Percentiles rank a stretch among this genome's conserved stretches.
These are phyloP conservation scores for Phoebastria nigripes DNA, from an alignment of 2,797 vertebrate species.

Conservation along the genomic window DNA sequence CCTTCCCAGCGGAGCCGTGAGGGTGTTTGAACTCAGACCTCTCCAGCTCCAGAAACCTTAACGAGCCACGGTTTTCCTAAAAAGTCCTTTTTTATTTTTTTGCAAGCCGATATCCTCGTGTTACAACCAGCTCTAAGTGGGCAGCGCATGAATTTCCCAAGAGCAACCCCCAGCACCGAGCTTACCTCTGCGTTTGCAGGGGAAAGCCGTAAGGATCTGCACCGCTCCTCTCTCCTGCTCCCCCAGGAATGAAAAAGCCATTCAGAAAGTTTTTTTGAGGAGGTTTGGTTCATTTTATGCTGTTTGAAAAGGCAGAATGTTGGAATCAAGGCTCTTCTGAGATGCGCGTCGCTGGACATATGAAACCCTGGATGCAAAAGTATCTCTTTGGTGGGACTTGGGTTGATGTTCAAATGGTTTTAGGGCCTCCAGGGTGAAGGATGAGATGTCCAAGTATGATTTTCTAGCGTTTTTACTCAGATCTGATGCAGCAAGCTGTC, in stretches of 20 bases:
- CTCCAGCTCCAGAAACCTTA: not conserved
- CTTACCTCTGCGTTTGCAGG: accelerated
- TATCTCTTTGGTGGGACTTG: not conserved
- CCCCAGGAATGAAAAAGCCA: not conserved
- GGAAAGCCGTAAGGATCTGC: not conserved
- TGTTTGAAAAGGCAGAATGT: not conserved
- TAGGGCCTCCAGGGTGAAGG: no score
- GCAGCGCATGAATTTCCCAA: not conserved
- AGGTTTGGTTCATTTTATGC: not conserved
- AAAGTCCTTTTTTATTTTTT: not conserved
- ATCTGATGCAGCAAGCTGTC: accelerated
- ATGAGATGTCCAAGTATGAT: not conserved
- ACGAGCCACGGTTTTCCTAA: not conserved
- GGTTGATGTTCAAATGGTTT: not conserved
- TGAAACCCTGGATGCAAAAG: not conserved
- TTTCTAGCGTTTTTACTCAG: not conserved
- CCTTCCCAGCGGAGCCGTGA: not conserved
- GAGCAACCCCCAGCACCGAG: not conserved
- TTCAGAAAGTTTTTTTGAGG: accelerated
- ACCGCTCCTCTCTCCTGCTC: not conserved
- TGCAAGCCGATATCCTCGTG: not conserved
- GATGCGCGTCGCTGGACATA: accelerated
- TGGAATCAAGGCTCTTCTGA: not conserved
- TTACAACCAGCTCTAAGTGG: not conserved
- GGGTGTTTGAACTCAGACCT: not conserved